These are phyloP conservation scores for Aphelenchoides fujianensis DNA, from an alignment of 1,140 invertebrate species.

Conservation along the genomic window DNA sequence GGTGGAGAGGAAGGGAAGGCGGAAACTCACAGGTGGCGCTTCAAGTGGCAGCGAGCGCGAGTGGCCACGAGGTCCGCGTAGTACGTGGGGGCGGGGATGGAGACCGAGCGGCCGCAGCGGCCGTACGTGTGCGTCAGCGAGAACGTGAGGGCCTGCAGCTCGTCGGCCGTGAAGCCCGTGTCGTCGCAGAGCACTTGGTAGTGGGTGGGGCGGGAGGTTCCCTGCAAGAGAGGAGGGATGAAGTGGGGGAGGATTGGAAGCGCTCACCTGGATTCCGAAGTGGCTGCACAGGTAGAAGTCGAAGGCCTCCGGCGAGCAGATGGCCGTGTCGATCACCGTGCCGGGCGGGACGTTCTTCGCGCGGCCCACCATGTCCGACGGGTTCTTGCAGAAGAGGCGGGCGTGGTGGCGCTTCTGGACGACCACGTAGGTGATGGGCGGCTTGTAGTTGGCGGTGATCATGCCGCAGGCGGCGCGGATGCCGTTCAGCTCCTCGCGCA, in stretches of 20 bases:
- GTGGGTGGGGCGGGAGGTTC: constrained; percentile 80
- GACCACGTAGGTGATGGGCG: constrained; percentile 76
- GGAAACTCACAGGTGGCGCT: constrained; percentile 24
- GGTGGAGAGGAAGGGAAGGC: neutral
- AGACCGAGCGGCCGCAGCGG: constrained; percentile 79
- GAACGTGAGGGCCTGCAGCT: constrained; percentile 79
- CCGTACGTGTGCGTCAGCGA: constrained; percentile 83
- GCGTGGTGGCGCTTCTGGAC: constrained; percentile 89
- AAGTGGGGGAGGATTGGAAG: neutral
- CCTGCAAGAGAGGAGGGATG: constrained; percentile 68
- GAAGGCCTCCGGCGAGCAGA: constrained; percentile 76
- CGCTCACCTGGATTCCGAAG: constrained; percentile 69
- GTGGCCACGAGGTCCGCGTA: constrained; percentile 85
- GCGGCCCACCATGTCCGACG: constrained; percentile 50
- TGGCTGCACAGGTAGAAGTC: constrained; percentile 81
- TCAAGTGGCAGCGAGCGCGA: constrained; percentile 66
- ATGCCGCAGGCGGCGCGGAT: constrained; percentile 70
- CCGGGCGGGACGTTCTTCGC: constrained; percentile 75
- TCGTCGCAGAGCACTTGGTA: constrained; percentile 83
- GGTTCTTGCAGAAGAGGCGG: constrained; percentile 69
- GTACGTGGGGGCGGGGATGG: constrained; percentile 87
- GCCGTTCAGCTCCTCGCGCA: constrained; percentile 69
- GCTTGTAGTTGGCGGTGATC: constrained; percentile 66
- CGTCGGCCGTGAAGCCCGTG: constrained; percentile 71
- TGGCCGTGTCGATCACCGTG: constrained; percentile 76